Conservation (phyloP, 1,140 invertebrate genomes). For the Frieseomelitta varia region DNA sequence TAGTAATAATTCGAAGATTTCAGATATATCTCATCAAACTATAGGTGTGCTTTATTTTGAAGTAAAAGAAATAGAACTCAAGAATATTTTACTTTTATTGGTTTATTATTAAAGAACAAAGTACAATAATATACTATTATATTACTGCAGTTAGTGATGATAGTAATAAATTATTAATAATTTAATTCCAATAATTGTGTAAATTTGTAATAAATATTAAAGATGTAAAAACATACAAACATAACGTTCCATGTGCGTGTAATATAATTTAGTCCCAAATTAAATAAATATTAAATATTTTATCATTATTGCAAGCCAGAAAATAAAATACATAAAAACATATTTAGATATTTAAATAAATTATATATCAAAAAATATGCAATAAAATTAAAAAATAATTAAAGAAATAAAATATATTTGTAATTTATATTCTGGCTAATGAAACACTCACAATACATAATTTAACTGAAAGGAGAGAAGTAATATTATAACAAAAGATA, state of each 20-base stretch:
- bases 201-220: constrained; percentile 72
- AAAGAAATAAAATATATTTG: constrained; percentile 7
- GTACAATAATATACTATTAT: constrained; percentile 66
- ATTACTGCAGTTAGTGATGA: constrained; percentile 68
- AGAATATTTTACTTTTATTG: constrained; percentile 40
- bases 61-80: constrained; percentile 25
- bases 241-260: constrained; percentile 56
- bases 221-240: constrained; percentile 72
- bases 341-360: constrained; percentile 8
- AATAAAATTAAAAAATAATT: not conserved
- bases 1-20: not conserved
- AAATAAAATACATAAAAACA: not conserved
- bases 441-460: constrained; percentile 34
- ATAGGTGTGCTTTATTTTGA: not conserved
- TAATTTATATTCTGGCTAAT: constrained; percentile 34
- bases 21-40: not conserved
- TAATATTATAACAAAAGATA: constrained; percentile 11
- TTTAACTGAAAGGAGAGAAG: constrained; percentile 21
- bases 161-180: constrained; percentile 71
- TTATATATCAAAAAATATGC: not conserved
- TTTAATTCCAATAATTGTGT: constrained; percentile 59
- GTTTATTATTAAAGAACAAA: constrained; percentile 65
- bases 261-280: constrained; percentile 42
- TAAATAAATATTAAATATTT: constrained; percentile 48
- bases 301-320: constrained; percentile 32